A percentile compares a stretch with the other conserved stretches of the same genome.
Evolutionary conservation across 2,113 vertebrate genomes (phyloP).

Genomic region (Baryphthengus martii): DNA sequence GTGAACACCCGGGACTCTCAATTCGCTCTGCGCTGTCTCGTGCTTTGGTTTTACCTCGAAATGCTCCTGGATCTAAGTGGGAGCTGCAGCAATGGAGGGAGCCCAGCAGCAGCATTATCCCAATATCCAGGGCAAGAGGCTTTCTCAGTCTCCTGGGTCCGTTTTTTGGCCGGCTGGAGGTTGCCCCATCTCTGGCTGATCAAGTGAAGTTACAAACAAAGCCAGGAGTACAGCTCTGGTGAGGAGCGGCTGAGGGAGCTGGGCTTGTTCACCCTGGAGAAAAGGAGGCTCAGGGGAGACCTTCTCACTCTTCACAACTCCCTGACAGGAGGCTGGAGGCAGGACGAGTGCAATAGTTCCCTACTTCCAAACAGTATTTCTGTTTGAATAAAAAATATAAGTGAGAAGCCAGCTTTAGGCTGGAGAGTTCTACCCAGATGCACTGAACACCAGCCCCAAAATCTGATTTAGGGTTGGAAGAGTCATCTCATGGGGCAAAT

Average conservation of each 20-base stretch:
- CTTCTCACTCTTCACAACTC: no score
- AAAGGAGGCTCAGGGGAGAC: no score
- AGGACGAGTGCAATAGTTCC: not conserved
- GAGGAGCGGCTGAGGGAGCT: no score
- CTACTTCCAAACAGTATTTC: not conserved
- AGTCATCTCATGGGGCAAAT: accelerated
- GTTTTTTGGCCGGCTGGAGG: not conserved
- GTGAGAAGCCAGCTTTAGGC: not conserved
- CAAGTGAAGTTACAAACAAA: not conserved
- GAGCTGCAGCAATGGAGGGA: not conserved
- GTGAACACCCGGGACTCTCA: not conserved
- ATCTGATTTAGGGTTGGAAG: not conserved
- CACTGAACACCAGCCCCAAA: not conserved
- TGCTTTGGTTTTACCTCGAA: not conserved
- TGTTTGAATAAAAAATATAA: not conserved
- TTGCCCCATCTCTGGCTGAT: not conserved
- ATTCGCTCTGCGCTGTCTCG: not conserved
- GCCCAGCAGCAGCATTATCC: not conserved
- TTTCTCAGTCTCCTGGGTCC: not conserved
- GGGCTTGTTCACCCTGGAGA: no score
- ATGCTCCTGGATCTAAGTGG: not conserved
- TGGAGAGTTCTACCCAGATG: not conserved
- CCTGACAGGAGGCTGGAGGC: no score
- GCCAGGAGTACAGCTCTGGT: not conserved
- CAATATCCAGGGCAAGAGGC: not conserved